These are phyloP conservation scores for Lasioglossum lativentre DNA, from an alignment of 2,888 invertebrate species.

Conservation along the genomic window DNA sequence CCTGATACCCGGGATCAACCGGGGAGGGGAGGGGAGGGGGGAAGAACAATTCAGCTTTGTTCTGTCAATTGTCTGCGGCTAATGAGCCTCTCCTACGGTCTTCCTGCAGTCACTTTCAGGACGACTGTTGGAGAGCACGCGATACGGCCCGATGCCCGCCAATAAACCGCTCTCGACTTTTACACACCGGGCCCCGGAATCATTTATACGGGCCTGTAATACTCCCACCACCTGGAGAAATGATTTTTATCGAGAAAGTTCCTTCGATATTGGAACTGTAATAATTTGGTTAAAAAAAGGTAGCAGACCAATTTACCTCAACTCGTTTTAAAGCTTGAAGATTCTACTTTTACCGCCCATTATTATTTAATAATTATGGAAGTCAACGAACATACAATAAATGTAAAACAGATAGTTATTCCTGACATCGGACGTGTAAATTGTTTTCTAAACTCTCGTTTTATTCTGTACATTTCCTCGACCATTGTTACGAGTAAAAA, in stretches of 20 bases:
- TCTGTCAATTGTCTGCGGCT: slow-evolving; percentile 70
- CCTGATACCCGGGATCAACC: slow-evolving; percentile 26
- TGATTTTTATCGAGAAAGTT: background rate
- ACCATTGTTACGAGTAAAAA: background rate
- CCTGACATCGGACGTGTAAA: too few species aligned
- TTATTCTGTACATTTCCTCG: background rate
- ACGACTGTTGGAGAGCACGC: slow-evolving; percentile 37
- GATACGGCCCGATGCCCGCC: slow-evolving; percentile 67
- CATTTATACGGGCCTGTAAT: background rate
- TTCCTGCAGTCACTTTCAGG: slow-evolving; percentile 48
- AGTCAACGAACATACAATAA: too few species aligned
- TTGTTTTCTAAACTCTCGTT: background rate
- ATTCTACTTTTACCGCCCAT: too few species aligned
- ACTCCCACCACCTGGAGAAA: too few species aligned
- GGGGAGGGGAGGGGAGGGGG: background rate
- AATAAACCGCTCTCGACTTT: slow-evolving; percentile 70
- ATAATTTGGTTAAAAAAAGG: too few species aligned
- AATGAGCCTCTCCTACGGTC: slow-evolving; percentile 70
- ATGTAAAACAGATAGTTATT: too few species aligned
- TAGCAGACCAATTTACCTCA: background rate
- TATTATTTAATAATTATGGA: too few species aligned
- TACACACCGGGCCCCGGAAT: background rate
- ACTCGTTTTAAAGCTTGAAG: too few species aligned
- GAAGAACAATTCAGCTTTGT: slow-evolving; percentile 72
- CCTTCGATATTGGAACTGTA: too few species aligned